Evolutionary conservation across 1,140 invertebrate species (phyloP).

Genomic region (Panagrolaimus sp.): DNA sequence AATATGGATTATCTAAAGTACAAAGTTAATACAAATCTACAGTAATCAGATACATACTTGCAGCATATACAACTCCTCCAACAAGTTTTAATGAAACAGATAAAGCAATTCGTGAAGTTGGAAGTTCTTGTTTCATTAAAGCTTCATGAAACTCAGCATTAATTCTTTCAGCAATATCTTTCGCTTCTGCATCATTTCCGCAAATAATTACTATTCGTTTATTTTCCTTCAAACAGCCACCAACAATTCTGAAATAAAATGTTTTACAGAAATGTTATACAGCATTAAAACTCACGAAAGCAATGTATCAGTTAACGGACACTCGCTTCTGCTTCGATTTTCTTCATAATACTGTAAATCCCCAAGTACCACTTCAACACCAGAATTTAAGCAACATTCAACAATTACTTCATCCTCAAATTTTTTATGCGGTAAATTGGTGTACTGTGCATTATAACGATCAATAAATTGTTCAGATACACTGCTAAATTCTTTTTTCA

Average conservation of each 20-base stretch:
- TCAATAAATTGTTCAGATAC: background rate
- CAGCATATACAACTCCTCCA: background rate
- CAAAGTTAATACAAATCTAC: no score
- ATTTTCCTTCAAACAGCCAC: background rate
- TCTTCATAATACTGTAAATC: background rate
- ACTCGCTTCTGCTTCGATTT: background rate
- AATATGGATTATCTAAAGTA: background rate
- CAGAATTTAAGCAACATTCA: background rate
- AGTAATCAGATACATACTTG: background rate
- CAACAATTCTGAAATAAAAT: background rate
- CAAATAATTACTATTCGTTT: background rate
- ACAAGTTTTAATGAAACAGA: background rate
- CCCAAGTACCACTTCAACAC: background rate
- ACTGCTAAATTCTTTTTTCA: background rate
- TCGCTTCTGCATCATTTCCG: conserved; percentile 1
- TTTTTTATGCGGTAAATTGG: background rate
- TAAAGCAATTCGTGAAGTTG: background rate
- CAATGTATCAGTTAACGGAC: background rate
- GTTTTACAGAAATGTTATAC: background rate
- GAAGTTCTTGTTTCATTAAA: background rate
- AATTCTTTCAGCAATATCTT: background rate
- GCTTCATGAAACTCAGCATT: background rate
- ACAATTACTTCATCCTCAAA: background rate
- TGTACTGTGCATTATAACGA: background rate
- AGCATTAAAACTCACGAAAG: background rate